Evolutionary conservation across 1,140 invertebrate genomes (phyloP).

Genomic region (Drosophila setifemur): DNA sequence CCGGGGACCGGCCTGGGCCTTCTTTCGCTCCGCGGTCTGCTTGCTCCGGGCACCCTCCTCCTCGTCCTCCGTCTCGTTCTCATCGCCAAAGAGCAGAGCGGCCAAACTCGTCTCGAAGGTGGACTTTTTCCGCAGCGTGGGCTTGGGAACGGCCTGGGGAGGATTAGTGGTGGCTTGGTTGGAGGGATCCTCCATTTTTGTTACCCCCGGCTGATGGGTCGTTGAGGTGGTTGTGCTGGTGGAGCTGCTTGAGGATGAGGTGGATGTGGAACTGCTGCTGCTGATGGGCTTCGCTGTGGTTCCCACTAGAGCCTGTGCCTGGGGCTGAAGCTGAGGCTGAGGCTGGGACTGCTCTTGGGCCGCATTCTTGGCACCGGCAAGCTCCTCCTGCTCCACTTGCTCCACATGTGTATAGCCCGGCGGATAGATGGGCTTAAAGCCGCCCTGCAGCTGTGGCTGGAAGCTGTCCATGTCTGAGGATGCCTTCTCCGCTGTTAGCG

Average conservation of each 20-base stretch:
- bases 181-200: constrained; percentile 16
- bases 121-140: constrained; percentile 60
- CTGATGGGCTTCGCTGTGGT: constrained; percentile 13
- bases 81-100: constrained; percentile 74
- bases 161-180: constrained; percentile 25
- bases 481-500: constrained; percentile 60
- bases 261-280: constrained; percentile 22
- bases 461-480: constrained; percentile 88
- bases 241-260: constrained; percentile 14
- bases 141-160: constrained; percentile 20
- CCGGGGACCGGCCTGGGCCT: constrained; percentile 46
- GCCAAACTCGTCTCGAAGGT: constrained; percentile 77
- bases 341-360: constrained; percentile 49
- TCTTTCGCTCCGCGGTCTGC: constrained; percentile 30
- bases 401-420: constrained; percentile 61
- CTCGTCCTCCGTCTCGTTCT: constrained; percentile 33
- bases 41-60: constrained; percentile 64
- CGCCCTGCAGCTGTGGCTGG: constrained; percentile 87
- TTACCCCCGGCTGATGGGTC: constrained; percentile 23
- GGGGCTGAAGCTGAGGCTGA: constrained; percentile 47
- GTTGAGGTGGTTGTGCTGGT: constrained; percentile 37
- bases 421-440: constrained; percentile 87
- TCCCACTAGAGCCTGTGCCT: constrained; percentile 41
- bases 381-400: constrained; percentile 34
- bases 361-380: constrained; percentile 10